Evolutionary conservation across 2,113 vertebrate genomes (phyloP), one percentile per base, ranked within the genome.

Genomic region (Amphilophus citrinellus): DNA sequence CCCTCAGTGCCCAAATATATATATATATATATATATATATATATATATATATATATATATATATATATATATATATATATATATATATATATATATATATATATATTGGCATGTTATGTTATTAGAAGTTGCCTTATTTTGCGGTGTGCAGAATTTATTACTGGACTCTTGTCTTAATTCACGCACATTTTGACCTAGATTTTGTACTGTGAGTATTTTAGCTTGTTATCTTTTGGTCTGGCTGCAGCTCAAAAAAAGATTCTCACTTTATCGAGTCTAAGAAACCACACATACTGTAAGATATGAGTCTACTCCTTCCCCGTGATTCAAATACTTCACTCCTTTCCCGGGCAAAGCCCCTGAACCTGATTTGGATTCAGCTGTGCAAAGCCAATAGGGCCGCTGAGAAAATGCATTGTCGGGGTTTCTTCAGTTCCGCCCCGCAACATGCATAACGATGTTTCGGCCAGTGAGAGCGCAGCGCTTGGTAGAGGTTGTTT

Each of bases 401-500:
- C 85, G 68, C 87, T 84, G 82, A 92, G 84, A 77, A 93, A 95
- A 96, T 90, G 92, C 93, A 93, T 94, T 95, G 93, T 96, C 94
- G 94, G 94, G 95, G 96, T 92, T 94, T 89, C 91, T 87, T 62
- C 87, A 76, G 79, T 66, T 30, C 89, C 76, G 86, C 96, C 96
- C 96, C 92, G 96, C 82, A 97, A 95, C 95, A 92, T 96, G 96
- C 68, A 97, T 97, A 93, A 73, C 77, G 76, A 73, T 32, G 79
- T 82, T 58, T 89, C 79, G 87, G 80, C 60, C 96, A 95, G 95
- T 93, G 92, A 92, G 88, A 89, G 90, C 77, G 58, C 17, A 88
- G 87, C 87, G 84, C 91, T 44, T 84, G 90, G 18, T 77, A 30
- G 42, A 88, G 83, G 91, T 86, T 90, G 92, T 78, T 88, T 75